Evolutionary conservation across 2,888 invertebrate genomes (phyloP), one percentile per base, ranked within the genome.

Genomic region (Caenorhabditis sp.): DNA sequence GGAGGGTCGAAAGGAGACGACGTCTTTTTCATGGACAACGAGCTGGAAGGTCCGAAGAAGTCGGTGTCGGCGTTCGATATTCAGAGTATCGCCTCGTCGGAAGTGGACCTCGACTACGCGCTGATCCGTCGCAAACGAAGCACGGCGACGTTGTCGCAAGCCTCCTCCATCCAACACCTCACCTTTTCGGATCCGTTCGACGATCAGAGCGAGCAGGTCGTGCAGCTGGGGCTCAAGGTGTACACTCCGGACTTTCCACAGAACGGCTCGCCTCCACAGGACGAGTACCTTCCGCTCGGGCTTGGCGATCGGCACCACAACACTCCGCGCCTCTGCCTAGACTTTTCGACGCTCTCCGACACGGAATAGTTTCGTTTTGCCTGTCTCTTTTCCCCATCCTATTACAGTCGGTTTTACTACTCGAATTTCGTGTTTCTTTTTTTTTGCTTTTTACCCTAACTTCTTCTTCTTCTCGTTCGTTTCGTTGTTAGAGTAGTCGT

Each of bases 21-120:
- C n/a, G 13, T 41, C 2, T 35, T 43, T n/a, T 56, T 32, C 15
- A n/a, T 56, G 13, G 56, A 55, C 11, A 17, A 27, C 27, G 50
- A 62, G n/a, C 37, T 15, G 0, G 45, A 45, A 35, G 35, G 45
- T 11, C 52, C 37, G 1, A 52, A 39, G 13, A 61, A 58, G 41
- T 65, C 65, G 52, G 46, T 59, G n/a, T 73, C 73, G 0, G 73
- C 65, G 1, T 65, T 65, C 35, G 65, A 73, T 11, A 50, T 73
- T 32, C 45, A 58, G 0, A 65, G 59, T 15, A 26, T 58, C n/a
- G 59, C 37, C 3, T 58, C 58, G 73, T 65, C 37, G 59, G 65
- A 32, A 27, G 37, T 24, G 27, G 43, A 43, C 20, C 5, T 43
- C 20, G 43, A 43, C 43, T 7, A 5, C 43, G 43, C 43, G 2